Percentiles rank a stretch among this genome's conserved stretches.
Evolutionary conservation across 2,113 vertebrate genomes (phyloP).

Genomic region (Chaetodon auriga): DNA sequence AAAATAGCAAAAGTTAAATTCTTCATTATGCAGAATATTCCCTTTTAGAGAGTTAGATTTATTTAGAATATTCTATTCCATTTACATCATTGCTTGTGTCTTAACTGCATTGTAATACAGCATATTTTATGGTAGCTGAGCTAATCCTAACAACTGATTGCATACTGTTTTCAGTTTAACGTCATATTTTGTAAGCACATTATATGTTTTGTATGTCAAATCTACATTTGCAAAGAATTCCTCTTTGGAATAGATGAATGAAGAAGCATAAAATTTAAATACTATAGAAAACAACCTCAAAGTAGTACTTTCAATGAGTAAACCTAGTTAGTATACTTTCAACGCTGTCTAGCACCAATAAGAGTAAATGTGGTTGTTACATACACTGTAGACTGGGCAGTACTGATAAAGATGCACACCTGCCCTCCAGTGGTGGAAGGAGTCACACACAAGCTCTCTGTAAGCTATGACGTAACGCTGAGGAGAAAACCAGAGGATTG

Average conservation of each 20-base stretch:
- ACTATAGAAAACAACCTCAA: not conserved
- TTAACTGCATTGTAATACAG: not conserved
- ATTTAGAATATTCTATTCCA: not conserved
- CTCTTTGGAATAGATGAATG: not conserved
- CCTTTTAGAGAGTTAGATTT: not conserved
- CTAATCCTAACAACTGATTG: not conserved
- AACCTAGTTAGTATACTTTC: not conserved
- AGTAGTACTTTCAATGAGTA: not conserved
- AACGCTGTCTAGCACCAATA: not conserved
- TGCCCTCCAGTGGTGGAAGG: conserved; percentile 71
- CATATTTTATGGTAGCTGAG: not conserved
- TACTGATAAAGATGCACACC: conserved; percentile 14
- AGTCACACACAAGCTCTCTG: conserved; percentile 15
- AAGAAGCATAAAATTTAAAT: not conserved
- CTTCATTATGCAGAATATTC: not conserved
- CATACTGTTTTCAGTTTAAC: not conserved
- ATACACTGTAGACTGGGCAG: not conserved
- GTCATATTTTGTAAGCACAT: not conserved
- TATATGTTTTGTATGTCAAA: not conserved
- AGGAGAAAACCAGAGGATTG: not conserved
- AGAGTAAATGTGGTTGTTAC: not conserved
- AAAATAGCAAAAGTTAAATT: not conserved
- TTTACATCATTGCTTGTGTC: not conserved
- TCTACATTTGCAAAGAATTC: not conserved
- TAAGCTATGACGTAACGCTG: conserved; percentile 29